These are phyloP conservation scores for Erebia aethiops DNA, from an alignment of 2,888 invertebrate genomes.

Conservation along the genomic window DNA sequence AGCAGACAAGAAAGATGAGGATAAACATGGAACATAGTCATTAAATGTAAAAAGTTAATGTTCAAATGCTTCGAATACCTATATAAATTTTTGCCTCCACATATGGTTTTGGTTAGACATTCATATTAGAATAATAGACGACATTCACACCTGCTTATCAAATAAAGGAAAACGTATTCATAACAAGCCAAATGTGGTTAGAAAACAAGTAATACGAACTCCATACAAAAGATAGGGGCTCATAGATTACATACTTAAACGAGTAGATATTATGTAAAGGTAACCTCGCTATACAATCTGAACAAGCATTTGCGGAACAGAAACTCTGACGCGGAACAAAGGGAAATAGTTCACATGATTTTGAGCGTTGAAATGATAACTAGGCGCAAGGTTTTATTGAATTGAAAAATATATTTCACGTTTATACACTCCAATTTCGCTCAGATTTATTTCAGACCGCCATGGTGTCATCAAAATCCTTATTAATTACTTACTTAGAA, in stretches of 20 bases:
- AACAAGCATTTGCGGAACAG: neutral
- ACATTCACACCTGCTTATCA: conserved; percentile 4
- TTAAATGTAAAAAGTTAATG: neutral
- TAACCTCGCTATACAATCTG: neutral
- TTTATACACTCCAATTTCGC: no score
- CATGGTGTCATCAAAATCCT: no score
- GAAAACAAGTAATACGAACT: conserved; percentile 2
- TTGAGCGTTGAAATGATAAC: neutral
- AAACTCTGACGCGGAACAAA: neutral
- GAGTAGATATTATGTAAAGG: neutral
- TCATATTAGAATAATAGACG: neutral
- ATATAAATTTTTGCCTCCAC: neutral
- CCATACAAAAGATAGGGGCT: neutral
- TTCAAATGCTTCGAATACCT: neutral
- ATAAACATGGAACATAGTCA: neutral
- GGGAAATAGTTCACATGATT: neutral
- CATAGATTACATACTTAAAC: neutral
- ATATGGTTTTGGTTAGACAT: neutral
- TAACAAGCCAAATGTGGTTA: conserved; percentile 8
- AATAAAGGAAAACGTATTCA: conserved; percentile 3
- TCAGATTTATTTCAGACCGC: no score
- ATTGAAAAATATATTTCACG: neutral
- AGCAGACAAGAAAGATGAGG: neutral
- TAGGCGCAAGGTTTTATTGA: neutral
- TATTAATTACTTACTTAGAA: no score